These are phyloP conservation scores for Alligator sinensis DNA, from an alignment of 2,113 vertebrate genomes.

Conservation along the genomic window DNA sequence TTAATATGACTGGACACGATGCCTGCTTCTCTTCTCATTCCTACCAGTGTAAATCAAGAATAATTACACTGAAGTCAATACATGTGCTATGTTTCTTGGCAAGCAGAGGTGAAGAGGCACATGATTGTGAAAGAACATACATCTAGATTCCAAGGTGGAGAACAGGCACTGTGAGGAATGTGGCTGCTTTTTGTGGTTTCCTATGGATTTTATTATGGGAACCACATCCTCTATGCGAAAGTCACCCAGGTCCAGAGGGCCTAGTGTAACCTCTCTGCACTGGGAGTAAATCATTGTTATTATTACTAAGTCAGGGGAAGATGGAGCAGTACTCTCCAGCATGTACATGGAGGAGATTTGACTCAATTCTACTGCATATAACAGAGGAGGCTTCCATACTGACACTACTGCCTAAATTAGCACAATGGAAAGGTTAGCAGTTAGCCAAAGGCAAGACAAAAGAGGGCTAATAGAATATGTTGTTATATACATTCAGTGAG, in stretches of 20 bases:
- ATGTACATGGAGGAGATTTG: neutral
- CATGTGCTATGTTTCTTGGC: constrained; percentile 12
- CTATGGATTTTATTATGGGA: neutral
- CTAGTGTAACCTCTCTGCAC: rapidly evolving
- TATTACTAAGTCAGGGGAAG: neutral
- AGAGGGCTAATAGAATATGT: neutral
- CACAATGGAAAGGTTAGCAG: neutral
- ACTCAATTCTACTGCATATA: neutral
- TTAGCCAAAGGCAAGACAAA: neutral
- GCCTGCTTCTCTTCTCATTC: neutral
- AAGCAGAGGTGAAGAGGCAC: constrained; percentile 10
- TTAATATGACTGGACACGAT: constrained; percentile 45
- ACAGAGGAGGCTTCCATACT: neutral
- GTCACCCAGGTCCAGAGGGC: neutral
- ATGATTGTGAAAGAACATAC: constrained; percentile 21
- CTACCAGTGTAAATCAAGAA: constrained; percentile 44
- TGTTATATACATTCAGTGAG: neutral
- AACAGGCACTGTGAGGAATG: constrained; percentile 40
- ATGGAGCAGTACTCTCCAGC: neutral
- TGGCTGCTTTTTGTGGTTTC: constrained; percentile 4
- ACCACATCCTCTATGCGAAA: rapidly evolving
- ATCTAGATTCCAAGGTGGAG: constrained; percentile 17
- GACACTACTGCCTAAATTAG: neutral
- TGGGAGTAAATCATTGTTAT: neutral
- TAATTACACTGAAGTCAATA: constrained; percentile 42